Conservation (phyloP, 1,140 invertebrate species). For the Argopecten irradians region DNA sequence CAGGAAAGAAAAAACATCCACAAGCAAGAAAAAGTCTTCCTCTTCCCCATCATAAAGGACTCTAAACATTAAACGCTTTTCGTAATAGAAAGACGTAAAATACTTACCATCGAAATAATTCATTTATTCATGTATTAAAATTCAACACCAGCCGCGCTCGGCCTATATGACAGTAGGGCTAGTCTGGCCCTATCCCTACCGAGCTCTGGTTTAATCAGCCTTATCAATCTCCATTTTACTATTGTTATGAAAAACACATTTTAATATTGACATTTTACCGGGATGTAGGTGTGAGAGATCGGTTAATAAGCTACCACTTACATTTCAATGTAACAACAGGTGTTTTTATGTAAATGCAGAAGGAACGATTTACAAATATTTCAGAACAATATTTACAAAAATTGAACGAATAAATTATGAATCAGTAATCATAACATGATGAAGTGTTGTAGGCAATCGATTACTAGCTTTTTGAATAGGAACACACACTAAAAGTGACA, state of each 20-base stretch:
- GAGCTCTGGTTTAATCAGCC: neutral
- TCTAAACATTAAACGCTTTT: neutral
- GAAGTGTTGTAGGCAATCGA: too few relatives aligned
- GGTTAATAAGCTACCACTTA: too few relatives aligned
- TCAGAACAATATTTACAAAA: too few relatives aligned
- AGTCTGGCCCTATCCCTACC: neutral
- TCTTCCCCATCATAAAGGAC: neutral
- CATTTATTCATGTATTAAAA: constrained; percentile 4
- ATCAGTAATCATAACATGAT: too few relatives aligned
- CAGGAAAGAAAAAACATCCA: neutral
- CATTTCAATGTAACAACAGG: too few relatives aligned
- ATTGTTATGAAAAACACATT: neutral
- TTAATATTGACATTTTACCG: too few relatives aligned
- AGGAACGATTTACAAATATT: too few relatives aligned
- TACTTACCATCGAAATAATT: neutral
- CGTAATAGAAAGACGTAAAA: neutral
- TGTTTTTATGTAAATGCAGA: too few relatives aligned
- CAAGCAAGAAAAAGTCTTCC: neutral
- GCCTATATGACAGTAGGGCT: neutral
- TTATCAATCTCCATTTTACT: neutral
- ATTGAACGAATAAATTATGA: too few relatives aligned
- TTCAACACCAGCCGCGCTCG: neutral
- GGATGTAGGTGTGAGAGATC: too few relatives aligned
- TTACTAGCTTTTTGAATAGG: too few relatives aligned
- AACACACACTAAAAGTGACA: too few relatives aligned